Percentiles rank a stretch among this genome's conserved stretches.
These are phyloP conservation scores for Poeciliopsis turneri DNA, from an alignment of 2,797 vertebrate species.

Conservation along the genomic window DNA sequence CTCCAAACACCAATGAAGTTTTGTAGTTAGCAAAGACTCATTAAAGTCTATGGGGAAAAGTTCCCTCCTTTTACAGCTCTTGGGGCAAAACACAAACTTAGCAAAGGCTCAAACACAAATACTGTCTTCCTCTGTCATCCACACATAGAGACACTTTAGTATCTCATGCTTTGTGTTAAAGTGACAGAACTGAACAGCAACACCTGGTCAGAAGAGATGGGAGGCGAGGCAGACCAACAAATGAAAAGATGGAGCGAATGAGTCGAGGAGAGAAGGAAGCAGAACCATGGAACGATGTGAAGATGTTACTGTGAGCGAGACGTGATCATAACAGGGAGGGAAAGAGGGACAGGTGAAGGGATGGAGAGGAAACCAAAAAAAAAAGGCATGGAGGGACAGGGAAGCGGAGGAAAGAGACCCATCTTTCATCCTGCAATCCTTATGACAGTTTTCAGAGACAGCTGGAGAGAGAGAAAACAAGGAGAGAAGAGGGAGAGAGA, in stretches of 20 bases:
- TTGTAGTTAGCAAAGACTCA: not conserved
- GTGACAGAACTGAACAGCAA: slow-evolving; percentile 40
- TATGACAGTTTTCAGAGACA: slow-evolving; percentile 46
- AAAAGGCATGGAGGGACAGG: slow-evolving; percentile 34
- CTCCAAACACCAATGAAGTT: not conserved
- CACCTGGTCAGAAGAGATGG: slow-evolving; percentile 23
- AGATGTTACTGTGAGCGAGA: slow-evolving; percentile 32
- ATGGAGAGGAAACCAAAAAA: slow-evolving; percentile 27
- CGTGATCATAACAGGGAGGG: slow-evolving; percentile 41
- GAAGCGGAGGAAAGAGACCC: slow-evolving; percentile 36
- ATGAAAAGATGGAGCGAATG: slow-evolving; percentile 38
- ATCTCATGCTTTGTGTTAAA: slow-evolving; percentile 52
- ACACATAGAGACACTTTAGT: slow-evolving; percentile 33
- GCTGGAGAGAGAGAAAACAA: slow-evolving; percentile 9
- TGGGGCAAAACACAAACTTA: not conserved
- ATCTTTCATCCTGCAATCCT: slow-evolving; percentile 64
- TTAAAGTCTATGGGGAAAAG: not conserved
- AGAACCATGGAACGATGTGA: not conserved
- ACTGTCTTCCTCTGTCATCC: not conserved
- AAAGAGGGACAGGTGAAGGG: slow-evolving; percentile 29
- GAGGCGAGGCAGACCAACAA: slow-evolving; percentile 35
- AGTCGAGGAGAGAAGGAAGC: slow-evolving; percentile 5
- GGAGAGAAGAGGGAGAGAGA: slow-evolving; percentile 11
- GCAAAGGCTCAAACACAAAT: not conserved
- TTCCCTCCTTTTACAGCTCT: not conserved